A percentile compares a stretch with the other conserved stretches of the same genome.
Conservation (phyloP, 2,888 invertebrate genomes). For the Timandra comae region DNA sequence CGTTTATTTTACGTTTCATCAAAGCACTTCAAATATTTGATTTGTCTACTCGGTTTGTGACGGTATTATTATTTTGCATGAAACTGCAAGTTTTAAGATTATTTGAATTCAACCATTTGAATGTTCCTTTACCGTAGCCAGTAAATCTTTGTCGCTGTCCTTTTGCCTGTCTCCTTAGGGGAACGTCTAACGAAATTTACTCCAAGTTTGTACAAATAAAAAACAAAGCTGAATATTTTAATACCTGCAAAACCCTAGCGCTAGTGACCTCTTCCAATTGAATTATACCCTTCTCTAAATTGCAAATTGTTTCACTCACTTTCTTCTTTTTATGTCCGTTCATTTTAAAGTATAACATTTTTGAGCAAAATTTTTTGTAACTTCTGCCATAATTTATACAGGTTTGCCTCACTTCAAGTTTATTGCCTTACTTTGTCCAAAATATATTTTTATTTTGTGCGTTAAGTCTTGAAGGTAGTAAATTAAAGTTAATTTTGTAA, state of each 20-base stretch:
- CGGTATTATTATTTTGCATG: constrained; percentile 4
- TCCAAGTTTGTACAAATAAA: constrained; percentile 35
- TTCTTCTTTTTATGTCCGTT: neutral
- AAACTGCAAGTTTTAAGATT: neutral
- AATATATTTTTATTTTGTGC: too few species aligned
- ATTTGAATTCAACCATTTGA: constrained; percentile 22
- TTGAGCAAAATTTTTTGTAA: too few species aligned
- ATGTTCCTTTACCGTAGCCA: too few species aligned
- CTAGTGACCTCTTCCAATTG: constrained; percentile 33
- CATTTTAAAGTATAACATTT: too few species aligned
- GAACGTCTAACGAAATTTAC: constrained; percentile 16
- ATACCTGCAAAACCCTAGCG: constrained; percentile 33
- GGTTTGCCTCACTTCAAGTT: too few species aligned
- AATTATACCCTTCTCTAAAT: constrained; percentile 46
- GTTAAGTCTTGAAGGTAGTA: too few species aligned
- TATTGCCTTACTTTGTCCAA: too few species aligned
- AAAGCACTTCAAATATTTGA: neutral
- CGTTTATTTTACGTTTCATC: too few species aligned
- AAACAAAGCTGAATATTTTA: constrained; percentile 48
- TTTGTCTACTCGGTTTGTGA: neutral
- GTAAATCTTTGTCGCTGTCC: neutral
- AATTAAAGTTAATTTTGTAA: too few species aligned
- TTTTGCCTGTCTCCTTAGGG: neutral
- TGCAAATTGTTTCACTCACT: constrained; percentile 45
- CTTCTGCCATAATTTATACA: too few species aligned